phyloP scores from a whole-genome alignment of 2,888 invertebrate genomes.

The Graphium colonna region DNA sequence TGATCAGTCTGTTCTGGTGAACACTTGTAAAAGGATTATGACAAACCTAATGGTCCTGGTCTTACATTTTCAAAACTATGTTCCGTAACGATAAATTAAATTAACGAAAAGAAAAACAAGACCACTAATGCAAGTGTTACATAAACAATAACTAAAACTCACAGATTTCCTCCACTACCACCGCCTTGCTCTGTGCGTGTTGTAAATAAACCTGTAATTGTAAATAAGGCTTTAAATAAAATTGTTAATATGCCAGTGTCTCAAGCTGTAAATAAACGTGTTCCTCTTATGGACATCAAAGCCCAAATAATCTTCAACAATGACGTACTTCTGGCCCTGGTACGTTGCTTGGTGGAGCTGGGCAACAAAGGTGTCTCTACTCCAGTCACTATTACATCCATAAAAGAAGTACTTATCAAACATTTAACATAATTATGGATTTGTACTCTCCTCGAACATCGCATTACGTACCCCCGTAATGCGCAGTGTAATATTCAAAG shows the following conservation, averaged over 20 bases:
- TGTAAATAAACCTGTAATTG: neutral
- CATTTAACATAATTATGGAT: slow-evolving; percentile 4
- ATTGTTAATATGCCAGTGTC: too few relatives aligned
- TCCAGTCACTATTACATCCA: neutral
- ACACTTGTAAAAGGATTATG: neutral
- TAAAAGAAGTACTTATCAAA: slow-evolving; percentile 1
- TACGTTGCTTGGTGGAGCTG: slow-evolving; percentile 3
- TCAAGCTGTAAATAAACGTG: neutral
- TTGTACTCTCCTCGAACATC: too few relatives aligned
- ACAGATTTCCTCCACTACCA: too few relatives aligned
- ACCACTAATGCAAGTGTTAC: neutral
- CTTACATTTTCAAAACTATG: neutral
- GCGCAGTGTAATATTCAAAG: slow-evolving; percentile 22
- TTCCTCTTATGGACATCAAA: neutral
- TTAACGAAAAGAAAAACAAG: neutral
- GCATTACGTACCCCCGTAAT: slow-evolving; percentile 1
- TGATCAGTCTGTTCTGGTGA: neutral
- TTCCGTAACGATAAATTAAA: neutral
- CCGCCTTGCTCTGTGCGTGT: too few relatives aligned
- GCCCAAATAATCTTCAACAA: too few relatives aligned
- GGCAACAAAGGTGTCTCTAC: neutral
- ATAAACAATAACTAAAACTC: too few relatives aligned
- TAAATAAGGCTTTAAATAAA: neutral
- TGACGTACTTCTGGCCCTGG: neutral
- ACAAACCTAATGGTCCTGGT: neutral